These are phyloP conservation scores for Luperina testacea DNA, from an alignment of 2,888 invertebrate genomes.

Conservation along the genomic window DNA sequence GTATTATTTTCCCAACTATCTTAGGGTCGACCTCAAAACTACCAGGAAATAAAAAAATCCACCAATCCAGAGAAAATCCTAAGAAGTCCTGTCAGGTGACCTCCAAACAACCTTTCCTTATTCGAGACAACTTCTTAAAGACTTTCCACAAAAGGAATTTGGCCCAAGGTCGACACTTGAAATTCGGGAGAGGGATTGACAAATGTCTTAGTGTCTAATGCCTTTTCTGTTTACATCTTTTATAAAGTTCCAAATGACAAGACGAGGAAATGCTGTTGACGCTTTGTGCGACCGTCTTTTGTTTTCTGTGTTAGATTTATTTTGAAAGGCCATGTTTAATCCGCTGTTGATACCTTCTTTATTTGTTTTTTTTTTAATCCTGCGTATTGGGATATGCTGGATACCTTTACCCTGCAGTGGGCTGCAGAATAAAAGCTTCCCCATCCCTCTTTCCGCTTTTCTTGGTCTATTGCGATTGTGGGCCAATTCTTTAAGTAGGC, in stretches of 20 bases:
- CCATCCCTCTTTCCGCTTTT: not conserved
- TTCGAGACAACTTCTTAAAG: conserved; percentile 11
- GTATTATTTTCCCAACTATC: not conserved
- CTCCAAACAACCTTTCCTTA: conserved; percentile 10
- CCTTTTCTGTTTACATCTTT: conserved; percentile 43
- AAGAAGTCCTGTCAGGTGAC: conserved; percentile 14
- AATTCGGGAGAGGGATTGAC: conserved; percentile 51
- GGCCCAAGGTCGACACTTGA: conserved; percentile 50
- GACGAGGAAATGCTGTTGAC: conserved; percentile 21
- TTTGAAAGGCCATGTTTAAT: not conserved
- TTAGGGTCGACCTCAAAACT: not conserved
- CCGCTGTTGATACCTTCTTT: not conserved
- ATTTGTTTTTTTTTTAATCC: not conserved
- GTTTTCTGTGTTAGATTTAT: conserved; percentile 12
- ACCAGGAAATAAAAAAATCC: not conserved
- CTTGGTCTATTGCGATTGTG: not conserved
- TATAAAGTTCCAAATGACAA: conserved; percentile 25
- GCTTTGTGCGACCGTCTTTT: conserved; percentile 18
- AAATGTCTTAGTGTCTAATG: conserved; percentile 54
- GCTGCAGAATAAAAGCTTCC: not conserved
- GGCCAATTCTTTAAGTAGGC: not conserved
- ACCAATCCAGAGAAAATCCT: not conserved
- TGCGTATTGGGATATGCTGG: not conserved
- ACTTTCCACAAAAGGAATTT: conserved; percentile 34
- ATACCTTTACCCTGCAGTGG: no score